phyloP scores from a whole-genome alignment of 1,140 invertebrate species.

The Drosophila saltans region DNA sequence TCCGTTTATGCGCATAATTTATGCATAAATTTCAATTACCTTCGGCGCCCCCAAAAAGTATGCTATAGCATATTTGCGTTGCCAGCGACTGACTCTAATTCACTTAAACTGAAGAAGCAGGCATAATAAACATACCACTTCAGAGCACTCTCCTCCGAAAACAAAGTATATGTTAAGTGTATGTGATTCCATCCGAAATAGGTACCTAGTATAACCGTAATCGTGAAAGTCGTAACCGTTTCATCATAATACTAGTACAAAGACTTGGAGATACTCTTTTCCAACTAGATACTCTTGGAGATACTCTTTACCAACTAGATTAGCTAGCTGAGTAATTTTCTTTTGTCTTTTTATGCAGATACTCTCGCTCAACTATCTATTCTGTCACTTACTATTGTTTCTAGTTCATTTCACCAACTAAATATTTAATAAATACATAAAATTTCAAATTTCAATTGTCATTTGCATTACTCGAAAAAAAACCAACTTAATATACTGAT shows the following conservation, averaged over 20 bases:
- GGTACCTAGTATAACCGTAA: no score
- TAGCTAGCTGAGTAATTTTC: no score
- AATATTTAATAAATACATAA: background rate
- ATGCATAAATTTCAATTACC: slow-evolving; percentile 80
- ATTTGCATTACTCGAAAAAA: background rate
- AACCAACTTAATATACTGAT: background rate
- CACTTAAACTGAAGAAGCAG: slow-evolving; percentile 45
- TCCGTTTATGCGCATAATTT: slow-evolving; percentile 81
- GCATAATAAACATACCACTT: slow-evolving; percentile 10
- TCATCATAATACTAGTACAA: no score
- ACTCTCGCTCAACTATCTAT: no score
- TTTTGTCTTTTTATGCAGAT: no score
- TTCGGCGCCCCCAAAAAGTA: slow-evolving; percentile 49
- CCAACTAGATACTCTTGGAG: no score
- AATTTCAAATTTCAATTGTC: background rate
- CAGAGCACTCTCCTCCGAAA: background rate
- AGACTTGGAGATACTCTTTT: no score
- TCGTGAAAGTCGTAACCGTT: no score
- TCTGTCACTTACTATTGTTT: no score
- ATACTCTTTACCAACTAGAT: no score
- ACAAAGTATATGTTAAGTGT: background rate
- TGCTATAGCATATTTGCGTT: slow-evolving; percentile 41
- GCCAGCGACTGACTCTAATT: slow-evolving; percentile 54
- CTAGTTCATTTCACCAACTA: no score
- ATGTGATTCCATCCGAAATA: background rate